Evolutionary conservation across 1,140 invertebrate species (phyloP).

Genomic region (Mya arenaria): DNA sequence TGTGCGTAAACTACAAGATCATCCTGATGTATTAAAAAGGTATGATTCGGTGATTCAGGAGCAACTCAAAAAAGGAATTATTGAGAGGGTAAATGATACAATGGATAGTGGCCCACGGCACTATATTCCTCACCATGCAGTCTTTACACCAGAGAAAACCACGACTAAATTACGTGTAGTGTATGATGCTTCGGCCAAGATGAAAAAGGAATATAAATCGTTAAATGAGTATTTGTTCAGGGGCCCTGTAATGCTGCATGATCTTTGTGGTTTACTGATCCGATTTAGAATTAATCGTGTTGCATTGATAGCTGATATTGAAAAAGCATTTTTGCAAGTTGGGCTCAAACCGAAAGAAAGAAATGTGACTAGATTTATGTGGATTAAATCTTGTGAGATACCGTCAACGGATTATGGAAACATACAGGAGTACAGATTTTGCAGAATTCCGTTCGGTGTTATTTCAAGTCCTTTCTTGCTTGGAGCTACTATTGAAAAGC

Average conservation of each 20-base stretch:
- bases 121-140: slow-evolving; percentile 14
- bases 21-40: slow-evolving; percentile 40
- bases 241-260: neutral
- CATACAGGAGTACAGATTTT: neutral
- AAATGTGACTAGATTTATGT: slow-evolving; percentile 6
- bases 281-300: neutral
- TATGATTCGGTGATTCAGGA: slow-evolving; percentile 46
- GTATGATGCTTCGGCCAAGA: neutral
- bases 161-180: slow-evolving; percentile 1
- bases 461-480: slow-evolving; percentile 2
- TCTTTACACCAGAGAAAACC: slow-evolving; percentile 2
- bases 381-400: neutral
- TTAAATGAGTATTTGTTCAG: neutral
- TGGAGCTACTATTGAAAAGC: neutral
- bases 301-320: neutral
- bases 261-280: neutral
- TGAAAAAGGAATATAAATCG: neutral
- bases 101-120: neutral
- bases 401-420: neutral
- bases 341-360: neutral
- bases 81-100: slow-evolving; percentile 8
- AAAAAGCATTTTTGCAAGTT: slow-evolving; percentile 6
- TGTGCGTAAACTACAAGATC: neutral
- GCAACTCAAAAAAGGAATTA: slow-evolving; percentile 39
- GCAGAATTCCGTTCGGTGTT: neutral